Evolutionary conservation across 2,888 invertebrate genomes (phyloP).

Genomic region (Ochropleura leucogaster): DNA sequence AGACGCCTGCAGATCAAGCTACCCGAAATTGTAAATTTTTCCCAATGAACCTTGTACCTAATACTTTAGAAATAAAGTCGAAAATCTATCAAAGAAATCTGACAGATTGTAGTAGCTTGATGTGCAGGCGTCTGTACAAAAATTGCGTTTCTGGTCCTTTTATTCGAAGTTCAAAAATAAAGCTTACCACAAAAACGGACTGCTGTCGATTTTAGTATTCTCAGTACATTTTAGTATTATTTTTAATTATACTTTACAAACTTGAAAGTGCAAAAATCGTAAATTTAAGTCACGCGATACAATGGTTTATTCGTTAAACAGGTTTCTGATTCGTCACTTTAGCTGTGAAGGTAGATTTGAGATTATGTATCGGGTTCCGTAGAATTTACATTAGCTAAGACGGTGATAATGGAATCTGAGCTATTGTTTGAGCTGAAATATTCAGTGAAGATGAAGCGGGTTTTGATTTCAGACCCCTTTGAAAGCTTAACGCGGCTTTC

Average conservation of each 20-base stretch:
- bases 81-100: too few species aligned
- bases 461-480: neutral
- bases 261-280: slow-evolving; percentile 52
- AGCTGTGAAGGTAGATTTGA: slow-evolving; percentile 6
- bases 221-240: slow-evolving; percentile 31
- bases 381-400: neutral
- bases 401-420: neutral
- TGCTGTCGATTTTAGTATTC: slow-evolving; percentile 44
- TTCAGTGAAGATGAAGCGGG: neutral
- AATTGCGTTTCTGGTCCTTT: slow-evolving; percentile 12
- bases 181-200: slow-evolving; percentile 16
- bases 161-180: neutral
- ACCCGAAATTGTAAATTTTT: too few species aligned
- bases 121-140: too few species aligned
- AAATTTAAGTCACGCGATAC: slow-evolving; percentile 62
- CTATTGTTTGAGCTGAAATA: slow-evolving; percentile 1
- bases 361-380: slow-evolving; percentile 41
- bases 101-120: too few species aligned
- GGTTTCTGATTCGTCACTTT: slow-evolving; percentile 64
- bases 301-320: slow-evolving; percentile 55
- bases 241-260: slow-evolving; percentile 16
- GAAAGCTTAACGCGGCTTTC: neutral
- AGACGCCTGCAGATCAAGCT: too few species aligned
- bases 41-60: too few species aligned
- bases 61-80: too few species aligned